Percentiles rank a stretch among this genome's conserved stretches.
phyloP scores from a whole-genome alignment of 2,888 invertebrate genomes.

The Vesta saturnalis region DNA sequence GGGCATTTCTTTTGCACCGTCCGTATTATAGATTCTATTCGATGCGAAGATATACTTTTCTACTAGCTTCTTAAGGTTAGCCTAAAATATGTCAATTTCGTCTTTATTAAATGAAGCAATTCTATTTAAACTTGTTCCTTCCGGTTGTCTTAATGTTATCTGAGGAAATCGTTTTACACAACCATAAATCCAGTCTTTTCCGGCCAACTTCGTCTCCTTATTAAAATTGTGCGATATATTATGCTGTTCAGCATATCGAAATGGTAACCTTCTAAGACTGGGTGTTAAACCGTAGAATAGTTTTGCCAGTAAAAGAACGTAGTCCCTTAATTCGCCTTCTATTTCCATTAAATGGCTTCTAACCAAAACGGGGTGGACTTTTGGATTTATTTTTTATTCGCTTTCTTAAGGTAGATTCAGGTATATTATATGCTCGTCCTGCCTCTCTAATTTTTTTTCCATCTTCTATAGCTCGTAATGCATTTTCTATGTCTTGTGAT shows the following conservation, averaged over 20 bases:
- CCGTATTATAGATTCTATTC: slow-evolving; percentile 14
- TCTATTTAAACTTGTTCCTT: too few relatives aligned
- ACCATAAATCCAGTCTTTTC: slow-evolving; percentile 48
- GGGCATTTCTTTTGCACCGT: slow-evolving; percentile 14
- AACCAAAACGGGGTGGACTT: slow-evolving; percentile 33
- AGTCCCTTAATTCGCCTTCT: slow-evolving; percentile 39
- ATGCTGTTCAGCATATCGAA: too few relatives aligned
- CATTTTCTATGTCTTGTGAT: too few relatives aligned
- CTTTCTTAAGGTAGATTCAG: too few relatives aligned
- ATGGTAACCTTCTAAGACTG: too few relatives aligned
- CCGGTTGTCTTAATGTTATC: slow-evolving; percentile 22
- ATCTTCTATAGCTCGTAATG: background rate
- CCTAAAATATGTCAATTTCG: slow-evolving; percentile 8
- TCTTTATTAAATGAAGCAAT: slow-evolving; percentile 19
- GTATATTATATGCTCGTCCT: slow-evolving; percentile 20
- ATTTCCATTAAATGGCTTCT: slow-evolving; percentile 38
- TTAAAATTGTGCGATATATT: slow-evolving; percentile 48
- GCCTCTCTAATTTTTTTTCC: slow-evolving; percentile 22
- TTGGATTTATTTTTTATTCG: slow-evolving; percentile 16
- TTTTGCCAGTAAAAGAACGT: slow-evolving; percentile 29
- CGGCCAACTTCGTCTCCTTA: slow-evolving; percentile 42
- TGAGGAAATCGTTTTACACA: slow-evolving; percentile 45
- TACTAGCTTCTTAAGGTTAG: slow-evolving; percentile 13
- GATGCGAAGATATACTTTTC: slow-evolving; percentile 15
- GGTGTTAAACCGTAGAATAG: slow-evolving; percentile 39